Base-by-base conservation (phyloP, 1,140 invertebrate species). In the Bombus polaris region DNA sequence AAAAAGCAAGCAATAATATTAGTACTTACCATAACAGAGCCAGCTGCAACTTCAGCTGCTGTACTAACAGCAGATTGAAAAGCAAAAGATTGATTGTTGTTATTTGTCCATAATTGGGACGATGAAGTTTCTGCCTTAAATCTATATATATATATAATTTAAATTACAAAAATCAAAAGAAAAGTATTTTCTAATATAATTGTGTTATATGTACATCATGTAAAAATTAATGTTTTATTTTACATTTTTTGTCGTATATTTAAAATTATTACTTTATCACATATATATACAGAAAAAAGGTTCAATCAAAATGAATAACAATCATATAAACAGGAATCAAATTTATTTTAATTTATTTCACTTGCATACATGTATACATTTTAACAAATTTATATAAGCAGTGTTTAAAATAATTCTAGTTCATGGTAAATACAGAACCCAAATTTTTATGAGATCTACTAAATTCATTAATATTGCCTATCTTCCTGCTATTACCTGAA, bases 11-110 rank as follows among this genome's bases (percentile, higher is more conserved):
- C 32, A 32, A 37, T 66, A 28, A 62, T 15, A 47, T 81, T 79
- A 22, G 5, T 81, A 79, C 81, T 88, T 68, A 87, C 76, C 35
- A 84, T 32, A 62, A 77, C 25, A 77, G 87, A 76, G 32, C 85
- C 81, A 80, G 28, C 37, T 28, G 71, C 77, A 53, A 87, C 81
- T 57, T 53, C 81, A 32, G 73, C 44, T 57, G 77, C 72, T 28
- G 57, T 87, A 73, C 62, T 66, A 42, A 62, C 76, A 68, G 74
- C 57, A 81, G 15, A 53, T 62, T 87, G 57, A 5, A 87, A 68
- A 42, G 72, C 5, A 18, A 57, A 85, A 53, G 77, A 32, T 53
- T 75, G 44, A 75, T 28, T 57, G 22, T 74, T 87, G 22, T 42
- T 76, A 39, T 39, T 76, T 28, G 53, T 15, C 74, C 74, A 76